These are phyloP conservation scores for Forbesichthys papilliferus DNA, from an alignment of 2,113 vertebrate genomes.

Conservation along the genomic window DNA sequence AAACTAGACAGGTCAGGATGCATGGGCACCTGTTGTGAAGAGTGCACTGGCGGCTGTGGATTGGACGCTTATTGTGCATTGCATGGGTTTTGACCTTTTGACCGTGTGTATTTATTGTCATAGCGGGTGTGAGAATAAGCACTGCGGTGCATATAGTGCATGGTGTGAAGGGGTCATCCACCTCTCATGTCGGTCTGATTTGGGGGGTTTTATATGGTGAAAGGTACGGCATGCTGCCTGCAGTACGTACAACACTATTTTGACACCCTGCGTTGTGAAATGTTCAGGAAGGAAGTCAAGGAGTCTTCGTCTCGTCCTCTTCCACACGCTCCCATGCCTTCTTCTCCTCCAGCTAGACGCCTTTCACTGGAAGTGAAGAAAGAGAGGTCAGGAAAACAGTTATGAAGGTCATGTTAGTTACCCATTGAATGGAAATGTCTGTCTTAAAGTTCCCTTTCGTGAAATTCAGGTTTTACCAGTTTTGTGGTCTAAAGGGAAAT, in stretches of 20 bases:
- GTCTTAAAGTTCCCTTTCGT: too few relatives aligned
- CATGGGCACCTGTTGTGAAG: background rate
- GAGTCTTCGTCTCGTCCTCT: constrained; percentile 40
- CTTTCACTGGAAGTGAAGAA: constrained; percentile 57
- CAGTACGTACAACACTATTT: background rate
- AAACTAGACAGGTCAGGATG: constrained; percentile 63
- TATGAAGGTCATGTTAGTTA: background rate
- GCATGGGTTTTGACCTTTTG: background rate
- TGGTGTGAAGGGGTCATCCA: constrained; percentile 37
- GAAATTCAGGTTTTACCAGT: too few relatives aligned
- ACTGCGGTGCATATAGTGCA: constrained; percentile 40
- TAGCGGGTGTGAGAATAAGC: background rate
- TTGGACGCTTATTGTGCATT: background rate
- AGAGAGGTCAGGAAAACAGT: constrained; percentile 61
- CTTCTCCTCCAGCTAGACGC: constrained; percentile 34
- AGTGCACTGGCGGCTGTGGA: background rate
- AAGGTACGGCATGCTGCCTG: background rate
- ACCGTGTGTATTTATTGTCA: constrained; percentile 10
- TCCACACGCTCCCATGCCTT: constrained; percentile 9
- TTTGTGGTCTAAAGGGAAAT: too few relatives aligned
- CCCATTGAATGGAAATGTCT: too few relatives aligned
- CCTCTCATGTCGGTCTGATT: background rate
- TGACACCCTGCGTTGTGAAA: constrained; percentile 18
- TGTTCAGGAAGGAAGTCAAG: constrained; percentile 68
- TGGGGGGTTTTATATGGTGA: background rate